Evolutionary conservation across 1,140 invertebrate species (phyloP), one percentile per base, ranked within the genome.

Genomic region (Eriosoma lanigerum): DNA sequence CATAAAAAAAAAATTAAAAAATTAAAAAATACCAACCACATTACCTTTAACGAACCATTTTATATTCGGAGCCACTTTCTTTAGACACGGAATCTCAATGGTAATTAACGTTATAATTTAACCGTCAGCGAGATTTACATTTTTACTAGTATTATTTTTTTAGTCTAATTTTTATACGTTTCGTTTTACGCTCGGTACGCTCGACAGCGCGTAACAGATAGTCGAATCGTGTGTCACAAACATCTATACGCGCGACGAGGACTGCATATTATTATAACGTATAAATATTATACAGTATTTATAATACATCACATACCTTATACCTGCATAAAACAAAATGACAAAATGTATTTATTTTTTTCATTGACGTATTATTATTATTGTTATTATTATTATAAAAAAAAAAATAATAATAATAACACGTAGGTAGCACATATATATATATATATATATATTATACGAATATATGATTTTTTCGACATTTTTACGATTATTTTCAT

Each of bases 121-220:
- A 72, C 24, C 26, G 3, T 4, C 32, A 44, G 62, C 38, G 32
- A 62, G 54, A 78, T 60, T 78, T 44, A 60, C 24, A 78, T 78
- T 78, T 68, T 76, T 78, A 48, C 12, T 29, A 0, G 21, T 72
- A 62, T 78, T 56, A 32, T 75, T 50, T 62, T 78, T 78, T 78
- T 6, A 68, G 66, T 68, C 21, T 68, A 68, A 68, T 68, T 68
- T 62, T 46, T 62, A 44, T 26, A 60, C 54, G 46, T 78, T 78
- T 78, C 48, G 24, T 50, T 72, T 72, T 72, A 72, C n/a, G n/a
- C 56, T 62, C 12, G 4, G 75, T 78, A 78, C 44, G 75, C 75
- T 78, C 38, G 75, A 78, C 75, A 15, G 75, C 38, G 75, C 75
- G 54, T 78, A 78, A 78, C 75, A 60, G 75, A 78, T 78, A 78